These are phyloP conservation scores for Pangasius krempfi DNA, from an alignment of 2,797 vertebrate genomes.

Conservation along the genomic window DNA sequence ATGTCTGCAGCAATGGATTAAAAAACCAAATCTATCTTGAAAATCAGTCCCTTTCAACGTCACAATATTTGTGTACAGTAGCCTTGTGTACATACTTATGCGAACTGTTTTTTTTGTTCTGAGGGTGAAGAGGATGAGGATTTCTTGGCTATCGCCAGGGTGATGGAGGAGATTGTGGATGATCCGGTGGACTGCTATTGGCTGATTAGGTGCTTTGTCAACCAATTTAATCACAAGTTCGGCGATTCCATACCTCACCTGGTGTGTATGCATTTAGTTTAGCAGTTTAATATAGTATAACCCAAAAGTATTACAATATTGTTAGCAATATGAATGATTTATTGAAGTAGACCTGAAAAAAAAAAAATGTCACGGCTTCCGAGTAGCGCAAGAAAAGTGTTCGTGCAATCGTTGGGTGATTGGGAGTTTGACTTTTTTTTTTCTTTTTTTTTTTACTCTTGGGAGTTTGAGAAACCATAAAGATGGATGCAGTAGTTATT, in stretches of 20 bases:
- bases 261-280: slow-evolving; percentile 69
- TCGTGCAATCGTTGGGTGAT: too few species aligned
- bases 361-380: neutral
- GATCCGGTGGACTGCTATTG: slow-evolving; percentile 92
- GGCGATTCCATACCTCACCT: slow-evolving; percentile 89
- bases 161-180: slow-evolving; percentile 94
- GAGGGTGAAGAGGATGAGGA: slow-evolving; percentile 87
- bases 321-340: neutral
- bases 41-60: neutral
- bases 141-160: slow-evolving; percentile 88
- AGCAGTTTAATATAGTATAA: neutral
- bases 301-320: neutral
- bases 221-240: slow-evolving; percentile 88
- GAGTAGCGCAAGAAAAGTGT: too few species aligned
- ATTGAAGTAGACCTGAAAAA: neutral
- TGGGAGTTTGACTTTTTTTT: too few species aligned
- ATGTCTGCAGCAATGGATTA: neutral
- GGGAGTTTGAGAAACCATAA: too few species aligned
- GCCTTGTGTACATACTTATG: neutral
- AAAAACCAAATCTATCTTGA: neutral
- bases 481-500: too few species aligned
- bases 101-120: neutral
- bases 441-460: too few species aligned
- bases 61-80: neutral
- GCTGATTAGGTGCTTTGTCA: slow-evolving; percentile 90